Conservation (phyloP, 1,140 invertebrate species). For the Euwallacea similis region DNA sequence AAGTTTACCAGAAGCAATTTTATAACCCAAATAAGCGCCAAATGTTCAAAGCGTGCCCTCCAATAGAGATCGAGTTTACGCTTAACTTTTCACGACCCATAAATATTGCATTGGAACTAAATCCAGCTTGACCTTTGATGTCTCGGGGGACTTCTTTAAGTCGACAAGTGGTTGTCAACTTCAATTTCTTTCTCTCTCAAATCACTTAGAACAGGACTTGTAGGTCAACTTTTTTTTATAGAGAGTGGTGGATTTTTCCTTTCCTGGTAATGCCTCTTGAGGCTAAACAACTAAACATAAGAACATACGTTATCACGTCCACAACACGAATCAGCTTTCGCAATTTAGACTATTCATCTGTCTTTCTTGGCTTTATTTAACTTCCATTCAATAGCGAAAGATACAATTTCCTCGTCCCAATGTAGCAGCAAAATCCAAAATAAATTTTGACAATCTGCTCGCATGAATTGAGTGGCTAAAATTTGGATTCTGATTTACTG, state of each 20-base stretch:
- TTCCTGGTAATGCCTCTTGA: too few species aligned
- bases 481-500: not conserved
- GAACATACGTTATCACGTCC: too few species aligned
- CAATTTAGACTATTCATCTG: too few species aligned
- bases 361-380: too few species aligned
- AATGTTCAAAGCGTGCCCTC: slow-evolving; percentile 3
- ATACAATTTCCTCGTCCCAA: too few species aligned
- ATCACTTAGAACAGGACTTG: not conserved
- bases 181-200: not conserved
- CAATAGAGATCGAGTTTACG: slow-evolving; percentile 1
- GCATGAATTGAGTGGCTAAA: not conserved
- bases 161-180: not conserved
- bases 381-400: too few species aligned
- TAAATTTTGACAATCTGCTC: not conserved
- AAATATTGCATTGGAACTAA: slow-evolving; percentile 8
- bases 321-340: too few species aligned
- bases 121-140: slow-evolving; percentile 8
- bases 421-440: not conserved
- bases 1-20: not conserved
- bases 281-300: too few species aligned
- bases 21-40: slow-evolving; percentile 1
- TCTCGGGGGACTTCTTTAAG: not conserved
- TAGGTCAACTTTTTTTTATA: not conserved
- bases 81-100: slow-evolving; percentile 13
- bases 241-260: too few species aligned